phyloP scores from a whole-genome alignment of 2,888 invertebrate genomes.

The Hymenopus coronatus region DNA sequence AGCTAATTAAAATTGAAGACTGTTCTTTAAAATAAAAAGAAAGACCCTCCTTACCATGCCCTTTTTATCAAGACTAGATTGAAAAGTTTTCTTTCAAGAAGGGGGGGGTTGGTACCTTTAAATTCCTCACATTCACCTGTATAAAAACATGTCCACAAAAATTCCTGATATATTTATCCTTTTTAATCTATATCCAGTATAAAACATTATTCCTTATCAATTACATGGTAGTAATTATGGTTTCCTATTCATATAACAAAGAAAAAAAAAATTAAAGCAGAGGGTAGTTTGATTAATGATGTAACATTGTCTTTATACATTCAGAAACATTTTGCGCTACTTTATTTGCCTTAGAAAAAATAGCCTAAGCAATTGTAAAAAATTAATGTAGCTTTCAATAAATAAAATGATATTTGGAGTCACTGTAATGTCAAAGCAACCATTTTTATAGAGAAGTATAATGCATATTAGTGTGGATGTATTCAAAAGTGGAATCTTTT shows the following conservation, averaged over 20 bases:
- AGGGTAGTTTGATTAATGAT: not conserved
- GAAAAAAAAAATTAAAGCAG: conserved; percentile 4
- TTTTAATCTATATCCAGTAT: conserved; percentile 19
- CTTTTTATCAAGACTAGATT: not conserved
- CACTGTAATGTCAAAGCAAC: not conserved
- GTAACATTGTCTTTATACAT: not conserved
- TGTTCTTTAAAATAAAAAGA: not conserved
- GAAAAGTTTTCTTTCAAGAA: not conserved
- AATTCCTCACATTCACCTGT: conserved; percentile 29
- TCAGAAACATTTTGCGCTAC: not conserved
- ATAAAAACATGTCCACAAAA: conserved; percentile 19
- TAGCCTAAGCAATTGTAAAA: not conserved
- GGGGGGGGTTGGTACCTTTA: not conserved
- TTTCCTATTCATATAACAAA: conserved; percentile 2
- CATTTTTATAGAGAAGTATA: not conserved
- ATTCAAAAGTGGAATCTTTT: not conserved
- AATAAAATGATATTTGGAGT: not conserved
- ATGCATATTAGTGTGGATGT: not conserved
- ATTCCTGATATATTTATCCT: conserved; percentile 21
- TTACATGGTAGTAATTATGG: conserved; percentile 28
- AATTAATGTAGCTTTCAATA: not conserved
- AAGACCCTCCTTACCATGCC: not conserved
- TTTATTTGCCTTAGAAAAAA: not conserved
- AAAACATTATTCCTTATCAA: conserved; percentile 12
- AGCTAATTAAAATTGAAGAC: not conserved